phyloP scores from a whole-genome alignment of 2,888 invertebrate genomes.

The Furcula furcula region DNA sequence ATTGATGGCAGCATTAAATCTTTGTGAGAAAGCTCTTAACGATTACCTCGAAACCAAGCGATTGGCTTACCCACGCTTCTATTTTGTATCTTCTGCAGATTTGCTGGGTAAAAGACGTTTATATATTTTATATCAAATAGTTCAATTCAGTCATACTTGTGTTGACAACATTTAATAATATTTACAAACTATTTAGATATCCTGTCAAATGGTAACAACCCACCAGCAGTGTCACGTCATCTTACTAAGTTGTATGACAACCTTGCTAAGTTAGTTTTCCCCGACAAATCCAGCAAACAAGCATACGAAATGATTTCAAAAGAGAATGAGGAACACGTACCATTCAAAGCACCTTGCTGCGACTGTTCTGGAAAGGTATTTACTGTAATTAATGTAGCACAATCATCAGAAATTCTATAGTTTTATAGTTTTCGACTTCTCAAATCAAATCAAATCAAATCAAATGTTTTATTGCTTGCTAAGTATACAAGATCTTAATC shows the following conservation, averaged over 20 bases:
- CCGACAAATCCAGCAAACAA: constrained; percentile 81
- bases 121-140: not conserved
- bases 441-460: too few species aligned
- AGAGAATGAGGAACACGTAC: constrained; percentile 87
- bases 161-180: too few species aligned
- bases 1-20: constrained; percentile 85
- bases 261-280: constrained; percentile 89
- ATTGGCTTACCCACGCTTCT: constrained; percentile 96
- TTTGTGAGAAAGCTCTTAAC: constrained; percentile 97
- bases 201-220: constrained; percentile 90
- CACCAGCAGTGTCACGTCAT: constrained; percentile 91
- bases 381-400: too few species aligned
- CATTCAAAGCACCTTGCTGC: constrained; percentile 86
- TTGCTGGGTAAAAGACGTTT: constrained; percentile 83
- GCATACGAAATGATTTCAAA: constrained; percentile 93
- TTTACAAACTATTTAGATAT: constrained; percentile 66
- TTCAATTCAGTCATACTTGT: too few species aligned
- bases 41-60: constrained; percentile 97
- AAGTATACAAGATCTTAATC: too few species aligned
- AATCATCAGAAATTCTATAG: too few species aligned
- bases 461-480: too few species aligned
- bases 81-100: constrained; percentile 97
- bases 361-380: constrained; percentile 93
- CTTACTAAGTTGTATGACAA: constrained; percentile 96
- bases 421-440: too few species aligned